A percentile compares a stretch with the other conserved stretches of the same genome.
Conservation (phyloP, 2,888 invertebrate species). For the Exocentrus adspersus region DNA sequence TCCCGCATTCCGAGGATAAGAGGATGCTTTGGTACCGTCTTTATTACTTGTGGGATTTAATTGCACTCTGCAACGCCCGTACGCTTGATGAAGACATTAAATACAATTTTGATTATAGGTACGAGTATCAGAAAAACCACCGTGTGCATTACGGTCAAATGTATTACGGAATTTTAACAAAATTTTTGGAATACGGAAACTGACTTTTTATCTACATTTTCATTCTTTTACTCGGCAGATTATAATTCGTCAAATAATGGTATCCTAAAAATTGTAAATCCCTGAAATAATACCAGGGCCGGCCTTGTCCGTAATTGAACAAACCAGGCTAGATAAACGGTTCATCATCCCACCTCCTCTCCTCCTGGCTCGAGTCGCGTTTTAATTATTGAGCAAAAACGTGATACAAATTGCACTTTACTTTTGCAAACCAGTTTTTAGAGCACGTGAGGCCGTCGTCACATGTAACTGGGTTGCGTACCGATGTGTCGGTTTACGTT, state of each 20-base stretch:
- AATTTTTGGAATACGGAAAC: too few species aligned
- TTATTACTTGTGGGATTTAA: neutral
- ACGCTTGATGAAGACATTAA: too few species aligned
- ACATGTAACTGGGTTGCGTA: neutral
- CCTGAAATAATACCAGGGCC: too few species aligned
- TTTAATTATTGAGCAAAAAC: slow-evolving; percentile 19
- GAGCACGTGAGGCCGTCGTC: neutral
- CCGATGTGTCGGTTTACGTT: slow-evolving; percentile 23
- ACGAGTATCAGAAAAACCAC: too few species aligned
- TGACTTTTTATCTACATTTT: too few species aligned
- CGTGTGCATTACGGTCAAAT: too few species aligned
- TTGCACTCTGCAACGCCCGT: neutral
- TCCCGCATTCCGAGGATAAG: neutral
- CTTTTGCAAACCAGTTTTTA: slow-evolving; percentile 29
- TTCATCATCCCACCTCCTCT: slow-evolving; percentile 11
- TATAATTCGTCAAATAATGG: too few species aligned
- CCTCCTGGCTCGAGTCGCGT: neutral
- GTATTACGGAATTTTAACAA: too few species aligned
- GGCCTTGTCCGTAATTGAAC: neutral
- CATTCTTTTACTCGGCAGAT: too few species aligned
- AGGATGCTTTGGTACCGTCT: neutral
- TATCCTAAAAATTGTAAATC: too few species aligned
- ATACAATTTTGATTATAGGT: too few species aligned
- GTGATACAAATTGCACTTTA: slow-evolving; percentile 30
- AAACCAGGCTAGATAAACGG: neutral